Percentiles rank a stretch among this genome's conserved stretches.
Evolutionary conservation across 2,113 vertebrate genomes (phyloP).

Genomic region (Podarcis muralis): DNA sequence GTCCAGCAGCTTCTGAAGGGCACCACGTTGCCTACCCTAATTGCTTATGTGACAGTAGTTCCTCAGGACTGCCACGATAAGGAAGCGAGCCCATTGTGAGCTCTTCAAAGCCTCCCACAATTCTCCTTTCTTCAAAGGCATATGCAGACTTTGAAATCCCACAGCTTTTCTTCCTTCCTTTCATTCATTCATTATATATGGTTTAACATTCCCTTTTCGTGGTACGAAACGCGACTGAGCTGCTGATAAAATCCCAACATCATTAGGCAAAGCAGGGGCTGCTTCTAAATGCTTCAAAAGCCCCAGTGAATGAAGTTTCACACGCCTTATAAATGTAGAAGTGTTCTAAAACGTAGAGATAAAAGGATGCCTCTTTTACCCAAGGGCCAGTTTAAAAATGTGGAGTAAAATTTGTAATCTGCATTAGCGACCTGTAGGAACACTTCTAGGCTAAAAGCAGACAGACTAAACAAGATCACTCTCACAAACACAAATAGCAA

Average conservation of each 20-base stretch:
- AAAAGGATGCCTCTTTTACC: background rate
- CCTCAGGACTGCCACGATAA: background rate
- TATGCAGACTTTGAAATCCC: background rate
- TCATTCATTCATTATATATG: background rate
- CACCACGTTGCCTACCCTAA: background rate
- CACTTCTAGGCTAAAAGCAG: background rate
- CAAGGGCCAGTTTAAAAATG: background rate
- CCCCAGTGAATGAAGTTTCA: background rate
- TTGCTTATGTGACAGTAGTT: background rate
- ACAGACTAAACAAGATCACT: background rate
- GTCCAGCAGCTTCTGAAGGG: too few species aligned
- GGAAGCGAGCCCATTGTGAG: background rate
- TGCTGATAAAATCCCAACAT: background rate
- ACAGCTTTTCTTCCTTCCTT: background rate
- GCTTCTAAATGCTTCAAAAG: background rate
- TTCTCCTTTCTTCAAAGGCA: background rate
- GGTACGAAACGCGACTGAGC: background rate
- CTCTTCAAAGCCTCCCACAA: background rate
- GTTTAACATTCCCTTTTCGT: background rate
- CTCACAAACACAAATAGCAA: background rate
- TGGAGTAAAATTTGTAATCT: background rate
- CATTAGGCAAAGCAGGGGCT: background rate
- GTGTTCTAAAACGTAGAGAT: background rate
- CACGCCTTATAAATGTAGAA: background rate
- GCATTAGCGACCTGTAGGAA: background rate